Base-by-base conservation (phyloP, 1,140 invertebrate species). In the Apis florea region DNA sequence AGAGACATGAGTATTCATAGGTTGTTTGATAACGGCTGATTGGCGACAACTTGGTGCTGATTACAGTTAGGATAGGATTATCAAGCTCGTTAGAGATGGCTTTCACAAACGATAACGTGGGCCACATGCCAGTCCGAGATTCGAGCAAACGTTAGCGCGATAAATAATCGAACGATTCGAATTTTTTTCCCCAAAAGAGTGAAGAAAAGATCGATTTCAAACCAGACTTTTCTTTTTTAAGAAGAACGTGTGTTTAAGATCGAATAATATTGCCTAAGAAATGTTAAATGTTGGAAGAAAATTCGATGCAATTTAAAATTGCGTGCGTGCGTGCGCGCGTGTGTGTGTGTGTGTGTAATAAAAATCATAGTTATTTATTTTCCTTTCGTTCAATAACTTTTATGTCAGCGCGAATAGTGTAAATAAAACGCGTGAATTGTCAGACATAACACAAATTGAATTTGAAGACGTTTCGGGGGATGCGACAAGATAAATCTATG, bases 21-120 rank as follows among this genome's bases (percentile, higher is more conserved):
- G 56, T 61, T 71, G 83, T 83, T 58, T 74, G 24, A 58, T 84
- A 53, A 81, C 72, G 67, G 68, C 53, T 61, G 59, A 58, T 59
- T 69, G 49, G 71, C 26, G 67, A 83, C 72, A 83, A 83, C 72
- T 56, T 49, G 24, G 67, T 40, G 74, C 66, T 84, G 83, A 84
- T 84, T 77, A 58, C 53, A 59, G 47, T 47, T 26, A 51, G 49
- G 80, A 83, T 71, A 59, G 49, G 83, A 74, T 77, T 73, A 84
- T 67, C 68, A 49, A 83, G 71, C 63, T 77, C 67, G 47, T 77
- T 83, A 84, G 21, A 24, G 31, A 26, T 31, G 72, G 53, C 67
- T 47, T 26, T 56, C 54, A 67, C 51, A 77, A 84, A 84, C 72
- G 59, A 56, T 77, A 83, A 77, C 61, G 40, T 8, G 51, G 26